Base-by-base conservation (phyloP, 1,140 invertebrate species). In the Chrysoperla carnea region DNA sequence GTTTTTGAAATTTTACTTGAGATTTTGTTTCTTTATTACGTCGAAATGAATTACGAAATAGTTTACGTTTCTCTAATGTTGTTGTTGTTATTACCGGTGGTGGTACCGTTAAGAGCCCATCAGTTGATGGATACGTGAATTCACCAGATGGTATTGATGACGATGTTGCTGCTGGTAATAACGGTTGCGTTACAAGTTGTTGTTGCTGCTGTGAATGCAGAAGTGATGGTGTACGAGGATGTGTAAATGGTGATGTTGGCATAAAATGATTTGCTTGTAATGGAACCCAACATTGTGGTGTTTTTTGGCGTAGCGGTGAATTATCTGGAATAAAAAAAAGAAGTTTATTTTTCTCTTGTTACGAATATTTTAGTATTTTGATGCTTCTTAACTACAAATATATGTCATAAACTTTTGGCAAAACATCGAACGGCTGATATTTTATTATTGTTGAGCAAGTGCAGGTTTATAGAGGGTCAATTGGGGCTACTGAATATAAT, bases 261-360 rank as follows among this genome's bases (percentile, higher is more conserved):
- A 63, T 58, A 47, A 67, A 66, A 44, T 67, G 64, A 40, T 56
- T 64, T 23, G 62, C 63, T n/a, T 62, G 58, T 6, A 65, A 42
- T 7, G 64, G 64, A 1, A 63, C 55, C 64, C 64, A 67, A 44
- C 59, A 57, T 43, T 56, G 54, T 3, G 17, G 17, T 23, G 40
- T 40, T 39, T 58, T 54, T 17, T 60, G 48, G 17, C 50, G 51
- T 28, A 51, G 49, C 9, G 50, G 40, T 6, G 58, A 52, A 42
- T 50, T 53, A 42, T 47, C 53, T 55, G 43, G 37, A 52, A 47
- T n/a, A n/a, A n/a, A n/a, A n/a, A n/a, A 40, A 42, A 42, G n/a
- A n/a, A n/a, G n/a, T n/a, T 31, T 31, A 31, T 7, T 31, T 31
- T 31, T 7, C 11, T 7, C 11, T 31, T 7, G 11, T n/a, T n/a